These are phyloP conservation scores for Amazona vittata DNA, from an alignment of 2,113 vertebrate species.

Conservation along the genomic window DNA sequence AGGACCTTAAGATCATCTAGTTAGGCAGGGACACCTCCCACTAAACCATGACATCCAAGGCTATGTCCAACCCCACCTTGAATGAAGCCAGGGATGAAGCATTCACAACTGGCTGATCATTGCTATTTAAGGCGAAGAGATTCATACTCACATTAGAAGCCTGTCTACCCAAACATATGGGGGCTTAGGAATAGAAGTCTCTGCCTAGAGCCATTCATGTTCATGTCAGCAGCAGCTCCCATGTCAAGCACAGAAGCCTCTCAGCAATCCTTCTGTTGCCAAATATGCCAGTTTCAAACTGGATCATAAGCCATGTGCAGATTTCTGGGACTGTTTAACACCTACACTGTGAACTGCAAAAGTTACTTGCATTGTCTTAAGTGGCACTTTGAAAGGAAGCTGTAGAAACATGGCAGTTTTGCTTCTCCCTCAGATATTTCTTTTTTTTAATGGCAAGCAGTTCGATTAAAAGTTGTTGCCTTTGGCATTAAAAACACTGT, in stretches of 20 bases:
- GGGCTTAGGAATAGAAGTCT: background rate
- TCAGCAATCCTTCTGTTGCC: background rate
- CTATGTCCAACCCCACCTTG: too few species aligned
- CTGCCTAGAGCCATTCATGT: background rate
- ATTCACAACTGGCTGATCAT: background rate
- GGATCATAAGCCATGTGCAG: background rate
- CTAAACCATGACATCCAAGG: too few species aligned
- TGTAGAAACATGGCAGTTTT: background rate
- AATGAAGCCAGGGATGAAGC: too few species aligned
- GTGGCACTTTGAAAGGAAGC: background rate
- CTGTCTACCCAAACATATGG: rapidly evolving
- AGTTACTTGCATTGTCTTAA: background rate
- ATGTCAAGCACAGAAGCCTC: background rate
- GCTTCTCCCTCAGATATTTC: background rate
- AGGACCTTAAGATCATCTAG: too few species aligned
- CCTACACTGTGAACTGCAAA: background rate
- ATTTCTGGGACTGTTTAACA: background rate
- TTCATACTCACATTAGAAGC: background rate
- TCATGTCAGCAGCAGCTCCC: background rate
- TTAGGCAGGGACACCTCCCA: too few species aligned
- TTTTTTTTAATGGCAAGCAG: background rate
- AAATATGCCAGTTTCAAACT: background rate
- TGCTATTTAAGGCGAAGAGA: background rate
- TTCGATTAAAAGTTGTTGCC: background rate
- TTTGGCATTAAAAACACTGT: background rate